Base-by-base conservation (phyloP, 1,140 invertebrate species). In the Drosophila nikananu region DNA sequence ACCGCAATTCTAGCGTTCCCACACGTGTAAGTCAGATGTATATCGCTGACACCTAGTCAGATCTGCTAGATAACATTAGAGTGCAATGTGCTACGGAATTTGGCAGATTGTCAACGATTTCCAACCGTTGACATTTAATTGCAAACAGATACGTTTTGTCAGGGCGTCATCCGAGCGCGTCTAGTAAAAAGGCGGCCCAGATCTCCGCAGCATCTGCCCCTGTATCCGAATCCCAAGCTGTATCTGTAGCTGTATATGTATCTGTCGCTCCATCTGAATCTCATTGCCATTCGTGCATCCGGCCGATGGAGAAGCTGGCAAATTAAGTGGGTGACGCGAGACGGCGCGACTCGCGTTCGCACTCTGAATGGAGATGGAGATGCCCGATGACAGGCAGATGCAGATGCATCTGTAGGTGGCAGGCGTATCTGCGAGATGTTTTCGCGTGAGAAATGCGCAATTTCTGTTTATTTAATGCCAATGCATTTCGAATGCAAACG, bases 121-220 rank as follows among this genome's bases (percentile, higher is more conserved):
- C 54, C 72, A 64, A 80, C 64, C 76, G 83, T 73, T 83, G 83
- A 87, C 83, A 86, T 87, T 86, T 86, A 86, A 86, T 86, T 86
- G 83, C 83, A 83, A 87, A 83, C 83, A 86, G 83, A 86, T 86
- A 83, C 83, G 82, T 83, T 86, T 83, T 86, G 83, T 87, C 83
- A 87, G 66, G 55, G 68, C 46, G 55, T 68, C 64, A 83, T 67
- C 51, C 63, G 71, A 79, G 19, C 51, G 66, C 48, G 82, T 75
- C 68, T 82, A 86, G 82, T 37, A 57, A 76, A 52, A 37, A 64
- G 71, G 46, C 68, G 39, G 52, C 32, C 30, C 64, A 64, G 59
- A 62, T 66, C 64, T 48, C 41, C 42, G 42, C 23, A 23, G 65
- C 39, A 60, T 54, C 58, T 30, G 37, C 21, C 30, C 21, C 37